phyloP scores from a whole-genome alignment of 2,888 invertebrate species.

The Drosophila vallismaia region DNA sequence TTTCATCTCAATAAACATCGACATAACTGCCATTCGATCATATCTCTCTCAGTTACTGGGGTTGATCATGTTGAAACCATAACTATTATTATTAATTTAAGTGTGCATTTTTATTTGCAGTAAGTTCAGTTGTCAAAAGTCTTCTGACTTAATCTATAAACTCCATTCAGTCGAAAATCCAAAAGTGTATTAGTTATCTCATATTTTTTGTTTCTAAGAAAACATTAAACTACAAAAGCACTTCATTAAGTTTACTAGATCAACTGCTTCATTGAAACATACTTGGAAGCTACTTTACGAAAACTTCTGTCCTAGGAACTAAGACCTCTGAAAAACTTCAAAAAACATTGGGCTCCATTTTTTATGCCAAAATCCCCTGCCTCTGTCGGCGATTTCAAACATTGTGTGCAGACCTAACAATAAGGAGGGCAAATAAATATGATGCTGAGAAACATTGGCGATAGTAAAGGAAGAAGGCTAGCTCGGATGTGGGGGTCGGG shows the following conservation, averaged over 20 bases:
- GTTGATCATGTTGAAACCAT: constrained; percentile 3
- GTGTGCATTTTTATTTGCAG: too few relatives aligned
- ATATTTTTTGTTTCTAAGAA: constrained; percentile 8
- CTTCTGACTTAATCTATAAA: constrained; percentile 6
- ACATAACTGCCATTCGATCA: constrained; percentile 6
- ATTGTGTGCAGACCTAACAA: constrained; percentile 59
- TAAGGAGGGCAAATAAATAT: constrained; percentile 56
- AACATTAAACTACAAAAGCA: constrained; percentile 9
- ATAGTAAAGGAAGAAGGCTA: background rate
- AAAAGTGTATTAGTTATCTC: constrained; percentile 28
- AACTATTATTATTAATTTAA: too few relatives aligned
- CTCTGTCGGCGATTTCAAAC: constrained; percentile 67
- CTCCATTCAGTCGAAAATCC: background rate
- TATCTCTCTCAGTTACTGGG: constrained; percentile 15
- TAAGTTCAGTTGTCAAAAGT: background rate
- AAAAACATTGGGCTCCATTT: constrained; percentile 18
- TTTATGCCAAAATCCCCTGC: constrained; percentile 18
- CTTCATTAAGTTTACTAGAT: constrained; percentile 2
- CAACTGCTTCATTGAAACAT: background rate
- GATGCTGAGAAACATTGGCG: background rate
- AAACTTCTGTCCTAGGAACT: background rate
- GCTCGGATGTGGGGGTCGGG: background rate
- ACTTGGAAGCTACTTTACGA: background rate
- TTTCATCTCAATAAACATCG: constrained; percentile 24
- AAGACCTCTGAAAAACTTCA: constrained; percentile 14